phyloP scores from a whole-genome alignment of 64 coral and sea anemone genomes.

The Pachyseris speciosa region DNA sequence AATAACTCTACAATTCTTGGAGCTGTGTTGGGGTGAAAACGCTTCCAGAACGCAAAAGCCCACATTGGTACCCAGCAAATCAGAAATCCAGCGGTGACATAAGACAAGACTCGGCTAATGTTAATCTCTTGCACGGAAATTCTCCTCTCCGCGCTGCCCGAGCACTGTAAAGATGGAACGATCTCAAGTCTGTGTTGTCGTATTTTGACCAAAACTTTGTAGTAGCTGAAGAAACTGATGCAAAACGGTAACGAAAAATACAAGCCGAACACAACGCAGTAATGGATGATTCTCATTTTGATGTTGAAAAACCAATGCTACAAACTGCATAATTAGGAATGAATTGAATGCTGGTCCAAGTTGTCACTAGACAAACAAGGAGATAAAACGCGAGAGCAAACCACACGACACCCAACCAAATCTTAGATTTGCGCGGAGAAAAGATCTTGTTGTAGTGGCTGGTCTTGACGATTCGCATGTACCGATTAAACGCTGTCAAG shows the following conservation, averaged over 20 bases:
- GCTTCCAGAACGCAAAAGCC: neutral
- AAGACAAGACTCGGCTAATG: neutral
- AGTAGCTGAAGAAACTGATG: slow-evolving; percentile 4
- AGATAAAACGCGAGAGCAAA: neutral
- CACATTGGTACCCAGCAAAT: slow-evolving; percentile 14
- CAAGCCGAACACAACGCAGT: neutral
- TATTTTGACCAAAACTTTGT: neutral
- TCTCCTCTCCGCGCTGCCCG: neutral
- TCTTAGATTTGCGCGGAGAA: neutral
- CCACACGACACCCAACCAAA: slow-evolving; percentile 11
- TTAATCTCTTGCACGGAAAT: slow-evolving; percentile 1
- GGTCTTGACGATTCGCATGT: slow-evolving; percentile 36
- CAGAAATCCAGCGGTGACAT: neutral
- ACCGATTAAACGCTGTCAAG: slow-evolving; percentile 24
- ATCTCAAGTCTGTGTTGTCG: neutral
- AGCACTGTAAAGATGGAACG: neutral
- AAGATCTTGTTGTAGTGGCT: slow-evolving; percentile 23
- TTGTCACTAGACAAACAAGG: neutral
- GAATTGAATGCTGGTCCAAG: neutral
- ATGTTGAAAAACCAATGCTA: neutral
- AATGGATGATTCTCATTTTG: neutral
- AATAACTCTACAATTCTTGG: neutral
- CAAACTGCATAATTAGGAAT: slow-evolving; percentile 14
- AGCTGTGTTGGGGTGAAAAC: neutral
- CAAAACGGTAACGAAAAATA: neutral